Conservation (phyloP, 2,113 vertebrate species). For the Arothron firmamentum region DNA sequence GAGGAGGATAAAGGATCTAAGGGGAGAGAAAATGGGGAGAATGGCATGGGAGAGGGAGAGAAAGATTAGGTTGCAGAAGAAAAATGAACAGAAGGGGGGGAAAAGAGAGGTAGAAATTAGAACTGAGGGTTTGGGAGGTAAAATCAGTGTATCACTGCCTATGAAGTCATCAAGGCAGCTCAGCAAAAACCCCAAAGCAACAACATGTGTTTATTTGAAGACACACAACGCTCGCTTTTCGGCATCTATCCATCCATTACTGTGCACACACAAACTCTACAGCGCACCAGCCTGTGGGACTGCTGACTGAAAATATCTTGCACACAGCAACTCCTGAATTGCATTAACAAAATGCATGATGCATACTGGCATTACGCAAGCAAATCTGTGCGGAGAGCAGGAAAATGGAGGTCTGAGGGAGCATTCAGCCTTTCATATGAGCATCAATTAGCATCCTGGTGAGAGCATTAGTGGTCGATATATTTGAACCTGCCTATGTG, state of each 20-base stretch:
- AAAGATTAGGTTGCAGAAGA: slow-evolving; percentile 50
- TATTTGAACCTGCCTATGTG: slow-evolving; percentile 59
- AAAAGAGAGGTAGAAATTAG: slow-evolving; percentile 31
- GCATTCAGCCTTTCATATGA: slow-evolving; percentile 14
- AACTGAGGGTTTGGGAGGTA: slow-evolving; percentile 30
- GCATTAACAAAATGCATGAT: slow-evolving; percentile 37
- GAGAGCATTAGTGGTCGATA: slow-evolving; percentile 30
- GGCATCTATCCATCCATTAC: slow-evolving; percentile 40
- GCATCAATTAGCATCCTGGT: slow-evolving; percentile 45
- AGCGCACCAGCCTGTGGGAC: slow-evolving; percentile 42
- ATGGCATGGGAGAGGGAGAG: slow-evolving; percentile 32
- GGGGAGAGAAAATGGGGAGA: slow-evolving; percentile 46
- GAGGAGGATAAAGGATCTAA: slow-evolving; percentile 39
- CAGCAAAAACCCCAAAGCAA: slow-evolving; percentile 26
- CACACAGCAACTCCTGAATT: slow-evolving; percentile 23
- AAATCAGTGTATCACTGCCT: slow-evolving; percentile 23
- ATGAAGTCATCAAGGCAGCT: slow-evolving; percentile 25
- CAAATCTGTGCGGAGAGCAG: slow-evolving; percentile 16
- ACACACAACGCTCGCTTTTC: slow-evolving; percentile 25
- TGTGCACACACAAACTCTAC: slow-evolving; percentile 29
- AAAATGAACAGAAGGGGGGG: slow-evolving; percentile 6
- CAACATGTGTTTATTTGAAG: slow-evolving; percentile 51
- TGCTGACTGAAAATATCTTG: slow-evolving; percentile 40
- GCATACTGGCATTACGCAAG: slow-evolving; percentile 30
- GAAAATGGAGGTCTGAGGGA: slow-evolving; percentile 17